Evolutionary conservation across 2,888 invertebrate genomes (phyloP), one percentile per base, ranked within the genome.

Genomic region (Calephelis perditalis): DNA sequence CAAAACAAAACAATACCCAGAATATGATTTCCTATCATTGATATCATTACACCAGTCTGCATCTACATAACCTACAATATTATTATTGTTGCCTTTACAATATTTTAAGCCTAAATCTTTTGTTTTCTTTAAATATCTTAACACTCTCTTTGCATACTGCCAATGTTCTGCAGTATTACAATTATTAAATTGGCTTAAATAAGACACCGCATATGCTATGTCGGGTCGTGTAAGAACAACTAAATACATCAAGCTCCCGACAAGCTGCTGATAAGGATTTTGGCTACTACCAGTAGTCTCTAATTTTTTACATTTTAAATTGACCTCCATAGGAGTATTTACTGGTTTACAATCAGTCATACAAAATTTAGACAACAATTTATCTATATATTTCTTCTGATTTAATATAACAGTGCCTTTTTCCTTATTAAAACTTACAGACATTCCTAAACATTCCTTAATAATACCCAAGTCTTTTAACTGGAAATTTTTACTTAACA

Each of bases 101-200:
- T 66, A 68, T 15, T 61, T 36, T 60, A 70, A 66, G 46, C 63
- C 65, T 58, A 62, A 61, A 55, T 67, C 36, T 36, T 55, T 54
- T 5, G 71, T 74, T 36, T 67, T 59, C 11, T 58, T 68, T 68
- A 60, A 57, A 63, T 76, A 76, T 52, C 67, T 60, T 5, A 75
- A 63, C 9, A 75, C 69, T 59, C 71, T 63, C 56, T 71, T 71
- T n/a, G 62, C 55, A 26, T 54, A 44, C 36, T 43, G 12, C n/a
- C 54, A 55, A 10, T 49, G 47, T 11, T 26, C 36, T 35, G 10
- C 6, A 54, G 15, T 55, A n/a, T 52, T 35, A 44, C 35, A 44
- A 6, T 44, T 60, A 43, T 64, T 62, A 60, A 63, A 63, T 54
- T 63, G 64, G 44, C 65, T 63, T 43, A 59, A 8, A 5, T 56